Base-by-base conservation (phyloP, 2,888 invertebrate genomes). In the Saturnia japonica region DNA sequence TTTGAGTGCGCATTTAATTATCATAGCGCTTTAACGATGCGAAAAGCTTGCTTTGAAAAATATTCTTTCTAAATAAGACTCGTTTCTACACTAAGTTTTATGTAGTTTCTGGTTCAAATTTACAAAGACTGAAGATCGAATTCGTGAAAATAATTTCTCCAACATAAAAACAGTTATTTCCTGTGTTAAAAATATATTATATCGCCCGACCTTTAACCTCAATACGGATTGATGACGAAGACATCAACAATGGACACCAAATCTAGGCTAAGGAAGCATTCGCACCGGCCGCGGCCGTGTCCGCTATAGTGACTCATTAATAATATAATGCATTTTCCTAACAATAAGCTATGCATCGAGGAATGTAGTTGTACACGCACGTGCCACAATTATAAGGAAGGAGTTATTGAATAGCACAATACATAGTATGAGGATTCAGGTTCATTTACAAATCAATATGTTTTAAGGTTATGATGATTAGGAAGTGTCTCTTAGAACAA, bases 351-450 rank as follows among this genome's bases (percentile, higher is more conserved):
- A 64, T 64, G 16, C 62, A 40, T 64, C 19, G 40, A 64, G 62
- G 62, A 64, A 64, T 64, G 62, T 64, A 64, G 19, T 62, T 62
- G 34, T 62, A 40, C 25, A 25, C 40, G 62, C 62, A 64, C 34
- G 34, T 28, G 62, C 28, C 62, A 64, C 62, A 64, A 19, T 45
- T 68, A 47, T 68, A 64, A 70, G 67, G 68, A 42, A 73, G 75
- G 70, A 73, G 71, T 76, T 70, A 51, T 51, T n/a, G 51, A 51
- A 57, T 57, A 54, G 6, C 9, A 1, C 57, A 57, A n/a, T n/a
- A n/a, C n/a, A n/a, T n/a, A n/a, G n/a, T 11, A 57, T 57, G 25
- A 57, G 12, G 57, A 25, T 12, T 57, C 57, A 57, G 4, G 57
- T 22, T 57, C 11, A 57, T 1, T 25, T 57, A 0, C 25, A 57